Evolutionary conservation across 2,797 vertebrate species (phyloP).

Genomic region (Myiotriccus ornatus): DNA sequence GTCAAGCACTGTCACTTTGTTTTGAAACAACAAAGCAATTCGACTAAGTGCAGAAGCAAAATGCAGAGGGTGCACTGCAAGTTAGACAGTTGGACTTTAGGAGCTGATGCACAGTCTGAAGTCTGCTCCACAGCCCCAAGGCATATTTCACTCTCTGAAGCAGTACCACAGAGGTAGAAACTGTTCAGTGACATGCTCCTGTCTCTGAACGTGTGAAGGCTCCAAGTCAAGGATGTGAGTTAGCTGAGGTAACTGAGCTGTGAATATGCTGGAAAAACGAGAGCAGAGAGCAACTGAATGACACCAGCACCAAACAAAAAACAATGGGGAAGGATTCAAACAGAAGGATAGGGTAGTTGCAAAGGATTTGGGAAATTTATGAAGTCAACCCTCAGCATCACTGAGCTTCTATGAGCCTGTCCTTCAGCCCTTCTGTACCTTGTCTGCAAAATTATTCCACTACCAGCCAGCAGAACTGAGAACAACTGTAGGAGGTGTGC

Average conservation of each 20-base stretch:
- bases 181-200: neutral
- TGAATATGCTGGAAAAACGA: rapidly evolving
- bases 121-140: neutral
- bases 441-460: neutral
- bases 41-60: neutral
- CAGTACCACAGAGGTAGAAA: neutral
- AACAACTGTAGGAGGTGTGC: neutral
- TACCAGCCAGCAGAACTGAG: neutral
- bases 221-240: neutral
- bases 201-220: neutral
- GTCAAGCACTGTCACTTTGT: neutral
- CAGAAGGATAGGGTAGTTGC: neutral
- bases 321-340: neutral
- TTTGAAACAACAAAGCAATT: neutral
- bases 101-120: neutral
- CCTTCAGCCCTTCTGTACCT: neutral
- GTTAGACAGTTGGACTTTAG: neutral
- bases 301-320: neutral
- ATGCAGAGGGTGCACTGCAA: neutral
- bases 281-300: neutral
- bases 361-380: neutral
- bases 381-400: neutral
- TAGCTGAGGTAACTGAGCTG: neutral
- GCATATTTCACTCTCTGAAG: neutral
- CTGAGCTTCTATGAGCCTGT: neutral